Conservation (phyloP, 2,113 vertebrate species). For the Notechis scutatus region DNA sequence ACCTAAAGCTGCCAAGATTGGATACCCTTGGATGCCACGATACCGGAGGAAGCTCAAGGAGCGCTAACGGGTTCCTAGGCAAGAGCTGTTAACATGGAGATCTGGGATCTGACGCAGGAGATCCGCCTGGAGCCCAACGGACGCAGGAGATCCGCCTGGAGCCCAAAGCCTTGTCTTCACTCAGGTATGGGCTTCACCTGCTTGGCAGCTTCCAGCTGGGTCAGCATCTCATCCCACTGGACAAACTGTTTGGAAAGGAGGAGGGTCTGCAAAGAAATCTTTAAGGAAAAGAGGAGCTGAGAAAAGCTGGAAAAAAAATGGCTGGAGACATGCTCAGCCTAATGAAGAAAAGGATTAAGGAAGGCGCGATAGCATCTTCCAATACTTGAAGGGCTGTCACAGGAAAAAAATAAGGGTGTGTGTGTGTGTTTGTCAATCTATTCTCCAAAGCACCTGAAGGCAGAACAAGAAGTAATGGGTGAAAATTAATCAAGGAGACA, state of each 20-base stretch:
- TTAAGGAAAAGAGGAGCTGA: constrained; percentile 57
- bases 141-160: too few relatives aligned
- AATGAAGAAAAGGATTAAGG: neutral
- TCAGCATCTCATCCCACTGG: constrained; percentile 89
- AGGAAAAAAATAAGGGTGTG: too few relatives aligned
- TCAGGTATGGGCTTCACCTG: constrained; percentile 65
- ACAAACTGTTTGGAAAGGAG: constrained; percentile 96
- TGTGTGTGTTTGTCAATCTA: too few relatives aligned
- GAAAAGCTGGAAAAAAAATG: fast-evolving
- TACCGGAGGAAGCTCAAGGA: fast-evolving
- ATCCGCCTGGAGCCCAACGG: neutral
- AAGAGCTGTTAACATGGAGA: neutral
- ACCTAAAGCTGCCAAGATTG: neutral
- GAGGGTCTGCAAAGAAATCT: constrained; percentile 72
- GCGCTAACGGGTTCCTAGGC: neutral
- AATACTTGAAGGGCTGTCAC: fast-evolving
- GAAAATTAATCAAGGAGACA: too few relatives aligned
- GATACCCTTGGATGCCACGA: neutral
- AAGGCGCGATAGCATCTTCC: neutral
- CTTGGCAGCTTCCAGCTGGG: constrained; percentile 76
- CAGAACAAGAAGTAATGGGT: too few relatives aligned
- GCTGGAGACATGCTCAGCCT: neutral
- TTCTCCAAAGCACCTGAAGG: too few relatives aligned
- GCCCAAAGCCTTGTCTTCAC: constrained; percentile 45
- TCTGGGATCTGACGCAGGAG: too few relatives aligned